Conservation (phyloP, 2,113 vertebrate genomes). For the Leptosomus discolor region DNA sequence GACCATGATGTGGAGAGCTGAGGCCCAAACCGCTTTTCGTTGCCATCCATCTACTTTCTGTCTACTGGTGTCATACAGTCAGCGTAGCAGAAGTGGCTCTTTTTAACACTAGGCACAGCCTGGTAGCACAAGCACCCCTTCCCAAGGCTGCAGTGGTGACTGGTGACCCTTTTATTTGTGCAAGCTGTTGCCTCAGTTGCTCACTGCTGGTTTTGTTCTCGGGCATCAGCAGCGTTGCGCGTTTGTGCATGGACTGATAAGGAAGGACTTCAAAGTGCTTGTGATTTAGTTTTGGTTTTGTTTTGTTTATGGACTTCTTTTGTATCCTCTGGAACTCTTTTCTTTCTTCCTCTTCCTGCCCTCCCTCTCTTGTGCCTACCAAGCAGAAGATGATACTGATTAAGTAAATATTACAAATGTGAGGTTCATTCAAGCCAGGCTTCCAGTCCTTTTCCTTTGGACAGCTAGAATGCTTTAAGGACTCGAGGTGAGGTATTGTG, state of each 20-base stretch:
- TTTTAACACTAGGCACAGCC: neutral
- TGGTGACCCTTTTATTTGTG: neutral
- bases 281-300: neutral
- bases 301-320: neutral
- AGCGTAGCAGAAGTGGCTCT: neutral
- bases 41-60: neutral
- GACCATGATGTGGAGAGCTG: neutral
- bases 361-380: neutral
- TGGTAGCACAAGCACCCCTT: neutral
- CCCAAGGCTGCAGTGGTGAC: accelerated
- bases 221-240: neutral
- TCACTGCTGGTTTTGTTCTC: neutral
- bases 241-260: neutral
- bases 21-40: neutral
- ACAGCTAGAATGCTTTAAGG: neutral
- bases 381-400: neutral
- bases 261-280: neutral
- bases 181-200: neutral
- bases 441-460: neutral
- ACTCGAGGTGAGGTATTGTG: neutral
- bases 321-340: neutral
- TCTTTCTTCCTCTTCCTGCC: neutral
- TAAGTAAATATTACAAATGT: neutral
- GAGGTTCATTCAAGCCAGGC: neutral
- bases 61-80: neutral